Conservation (phyloP, 1,140 invertebrate genomes). For the Stegodyphus dumicola region DNA sequence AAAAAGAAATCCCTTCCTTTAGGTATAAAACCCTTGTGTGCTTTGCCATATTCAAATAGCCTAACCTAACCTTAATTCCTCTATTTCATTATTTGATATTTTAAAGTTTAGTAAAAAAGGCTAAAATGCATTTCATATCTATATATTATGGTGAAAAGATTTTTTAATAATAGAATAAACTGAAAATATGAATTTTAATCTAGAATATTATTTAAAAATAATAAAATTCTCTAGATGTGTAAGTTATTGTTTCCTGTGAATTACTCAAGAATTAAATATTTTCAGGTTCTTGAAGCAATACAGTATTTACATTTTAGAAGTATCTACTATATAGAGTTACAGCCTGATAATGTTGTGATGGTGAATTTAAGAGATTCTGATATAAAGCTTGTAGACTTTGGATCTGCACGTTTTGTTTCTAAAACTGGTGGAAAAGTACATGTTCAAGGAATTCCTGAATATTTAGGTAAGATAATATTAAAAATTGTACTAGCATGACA, state of each 20-base stretch:
- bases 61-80: no score
- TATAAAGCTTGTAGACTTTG: conserved; percentile 93
- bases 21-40: no score
- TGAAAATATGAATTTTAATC: background rate
- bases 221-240: no score
- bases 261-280: conserved; percentile 28
- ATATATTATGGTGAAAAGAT: background rate
- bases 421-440: conserved; percentile 81
- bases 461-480: conserved; percentile 55
- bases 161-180: background rate
- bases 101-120: no score
- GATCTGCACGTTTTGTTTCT: conserved; percentile 82
- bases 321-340: conserved; percentile 90
- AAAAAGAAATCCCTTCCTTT: no score
- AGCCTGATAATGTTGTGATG: conserved; percentile 98
- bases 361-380: conserved; percentile 81
- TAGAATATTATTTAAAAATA: background rate
- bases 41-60: no score
- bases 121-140: no score
- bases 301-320: conserved; percentile 95
- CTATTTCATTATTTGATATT: no score
- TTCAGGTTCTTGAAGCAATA: conserved; percentile 82
- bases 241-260: no score
- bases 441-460: conserved; percentile 65
- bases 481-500: no score